A percentile compares a stretch with the other conserved stretches of the same genome.
phyloP scores from a whole-genome alignment of 2,888 invertebrate genomes.

The Scrobipalpa atriplicella region DNA sequence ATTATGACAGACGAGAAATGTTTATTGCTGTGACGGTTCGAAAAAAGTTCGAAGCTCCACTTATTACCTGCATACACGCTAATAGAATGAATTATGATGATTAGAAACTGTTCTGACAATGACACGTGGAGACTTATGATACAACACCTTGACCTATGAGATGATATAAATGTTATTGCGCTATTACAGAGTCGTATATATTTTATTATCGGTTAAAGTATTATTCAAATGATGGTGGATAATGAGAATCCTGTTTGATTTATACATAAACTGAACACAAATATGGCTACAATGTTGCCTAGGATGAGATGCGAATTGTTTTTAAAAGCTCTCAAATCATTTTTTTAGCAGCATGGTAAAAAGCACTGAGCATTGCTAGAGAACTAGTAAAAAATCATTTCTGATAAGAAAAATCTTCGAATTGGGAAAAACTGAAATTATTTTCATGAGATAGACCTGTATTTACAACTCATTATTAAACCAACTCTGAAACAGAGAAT shows the following conservation, averaged over 20 bases:
- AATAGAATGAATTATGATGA: constrained; percentile 27
- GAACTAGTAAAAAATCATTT: too few species aligned
- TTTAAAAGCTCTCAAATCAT: background rate
- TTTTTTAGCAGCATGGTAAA: too few species aligned
- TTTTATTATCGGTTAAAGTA: background rate
- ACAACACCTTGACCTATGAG: constrained; percentile 11
- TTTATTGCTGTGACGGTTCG: constrained; percentile 39
- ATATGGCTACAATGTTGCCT: background rate
- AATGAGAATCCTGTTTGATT: background rate
- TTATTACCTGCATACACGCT: constrained; percentile 25
- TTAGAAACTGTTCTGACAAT: constrained; percentile 16
- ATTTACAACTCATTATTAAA: too few species aligned
- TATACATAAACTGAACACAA: background rate
- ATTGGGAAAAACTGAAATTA: too few species aligned
- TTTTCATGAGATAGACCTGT: too few species aligned
- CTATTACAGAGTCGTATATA: background rate
- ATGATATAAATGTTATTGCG: constrained; percentile 18
- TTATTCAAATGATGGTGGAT: background rate
- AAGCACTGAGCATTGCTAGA: too few species aligned
- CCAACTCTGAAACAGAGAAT: background rate
- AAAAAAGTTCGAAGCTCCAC: constrained; percentile 25
- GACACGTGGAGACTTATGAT: constrained; percentile 11
- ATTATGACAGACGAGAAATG: constrained; percentile 45
- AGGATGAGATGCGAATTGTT: background rate
- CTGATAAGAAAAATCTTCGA: too few species aligned